Evolutionary conservation across 2,888 invertebrate species (phyloP), one percentile per base, ranked within the genome.

Genomic region (Melanophora roralis): DNA sequence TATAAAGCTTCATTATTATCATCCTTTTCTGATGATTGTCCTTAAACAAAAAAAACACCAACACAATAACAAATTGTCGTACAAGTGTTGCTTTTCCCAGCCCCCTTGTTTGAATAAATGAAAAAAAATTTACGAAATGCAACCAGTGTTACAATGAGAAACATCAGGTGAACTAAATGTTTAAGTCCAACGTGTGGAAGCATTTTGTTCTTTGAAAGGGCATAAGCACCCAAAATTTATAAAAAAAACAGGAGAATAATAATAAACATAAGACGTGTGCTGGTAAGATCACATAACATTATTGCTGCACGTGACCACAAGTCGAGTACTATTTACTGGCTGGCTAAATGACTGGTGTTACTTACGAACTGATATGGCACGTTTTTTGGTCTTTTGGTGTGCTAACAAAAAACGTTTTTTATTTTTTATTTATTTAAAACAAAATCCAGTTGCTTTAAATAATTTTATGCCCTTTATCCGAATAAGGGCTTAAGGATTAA

Each of bases 361-460:
- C 76, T 80, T 73, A 77, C 76, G 65, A 75, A 78, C 49, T 74
- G 83, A 84, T 84, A 84, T 68, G 81, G 81, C 84, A 84, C 84
- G 84, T 83, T 83, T 81, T 51, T 45, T 55, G 45, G 45, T 57
- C 32, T 60, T 51, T 62, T 65, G 16, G 2, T 51, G 2, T 38
- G 27, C 64, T 53, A 38, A 36, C 4, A 55, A 43, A 59, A 23
- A 68, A 43, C 11, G 32, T 51, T 65, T 38, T 57, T 64, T n/a
- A 21, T 36, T 7, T 1, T 27, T 34, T 55, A 64, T 43, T 27
- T 45, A 21, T 51, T 32, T 27, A 53, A 36, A 49, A 27, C 38
- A 5, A 27, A 65, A 27, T 51, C 59, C 47, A 62, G 73, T 49
- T 64, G 78, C 72, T 73, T 64, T 36, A 68, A 51, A 62, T 40